Evolutionary conservation across 2,888 invertebrate genomes (phyloP).

Genomic region (Gryllus longicercus): DNA sequence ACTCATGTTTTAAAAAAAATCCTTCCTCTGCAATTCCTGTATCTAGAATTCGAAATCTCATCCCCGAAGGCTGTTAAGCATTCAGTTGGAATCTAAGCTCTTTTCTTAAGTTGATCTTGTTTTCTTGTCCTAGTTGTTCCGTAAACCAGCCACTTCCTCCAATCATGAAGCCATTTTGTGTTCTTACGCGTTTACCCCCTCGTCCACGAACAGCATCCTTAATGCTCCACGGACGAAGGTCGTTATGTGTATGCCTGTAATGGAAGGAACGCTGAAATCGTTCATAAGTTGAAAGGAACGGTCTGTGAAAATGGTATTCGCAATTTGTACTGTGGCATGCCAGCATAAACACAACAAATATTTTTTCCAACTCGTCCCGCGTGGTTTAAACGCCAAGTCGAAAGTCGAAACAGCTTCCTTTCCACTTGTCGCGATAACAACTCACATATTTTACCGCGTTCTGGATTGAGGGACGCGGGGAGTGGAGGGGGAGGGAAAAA

Average conservation of each 20-base stretch:
- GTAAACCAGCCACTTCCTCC: background rate
- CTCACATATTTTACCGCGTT: no score
- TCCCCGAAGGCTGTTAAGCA: background rate
- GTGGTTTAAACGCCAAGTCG: no score
- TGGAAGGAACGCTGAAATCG: background rate
- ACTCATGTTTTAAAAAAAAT: no score
- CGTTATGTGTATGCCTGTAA: background rate
- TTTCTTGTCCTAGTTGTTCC: background rate
- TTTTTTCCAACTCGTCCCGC: no score
- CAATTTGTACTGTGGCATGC: background rate
- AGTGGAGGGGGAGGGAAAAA: no score
- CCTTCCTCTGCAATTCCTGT: no score
- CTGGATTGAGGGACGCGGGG: no score
- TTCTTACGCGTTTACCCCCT: background rate
- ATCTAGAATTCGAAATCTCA: no score
- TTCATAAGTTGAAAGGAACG: background rate
- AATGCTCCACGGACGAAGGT: background rate
- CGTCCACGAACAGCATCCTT: background rate
- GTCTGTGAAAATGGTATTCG: background rate
- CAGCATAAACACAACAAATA: background rate
- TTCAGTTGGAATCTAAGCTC: background rate
- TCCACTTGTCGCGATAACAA: no score
- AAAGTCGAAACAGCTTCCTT: no score
- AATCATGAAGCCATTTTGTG: background rate
- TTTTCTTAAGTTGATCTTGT: background rate